Evolutionary conservation across 1,140 invertebrate genomes (phyloP), one percentile per base, ranked within the genome.

Genomic region (Plectrocnemia conspersa): DNA sequence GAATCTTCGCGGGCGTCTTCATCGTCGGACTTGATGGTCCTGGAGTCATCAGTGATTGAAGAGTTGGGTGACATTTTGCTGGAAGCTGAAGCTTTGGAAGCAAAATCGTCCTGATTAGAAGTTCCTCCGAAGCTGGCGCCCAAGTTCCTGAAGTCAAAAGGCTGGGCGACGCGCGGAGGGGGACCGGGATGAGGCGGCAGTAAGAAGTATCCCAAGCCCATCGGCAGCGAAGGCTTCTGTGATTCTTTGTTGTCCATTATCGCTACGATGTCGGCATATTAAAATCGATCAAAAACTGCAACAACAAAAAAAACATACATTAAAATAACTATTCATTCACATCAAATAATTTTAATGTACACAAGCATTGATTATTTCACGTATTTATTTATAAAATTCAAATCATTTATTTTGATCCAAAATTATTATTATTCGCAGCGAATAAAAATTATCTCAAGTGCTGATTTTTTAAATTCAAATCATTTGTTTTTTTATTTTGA

Each of bases 101-200:
- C 19, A 5, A 23, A n/a, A 21, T 64, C 63, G 64, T 71, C 58
- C 5, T 35, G 38, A 10, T 2, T 32, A 16, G 16, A 49, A 24
- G 46, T 67, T 27, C 67, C 64, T 55, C 73, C 73, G 65, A 76
- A 76, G 56, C 72, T 76, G 56, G 74, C 74, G 53, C 74, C 74
- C 45, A 76, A 65, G 59, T 76, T 76, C 49, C 74, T 68, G 62
- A 76, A 76, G 65, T 76, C 74, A 63, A 76, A 76, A 54, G 73
- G 74, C 15, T 71, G 72, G 49, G 70, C 63, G 25, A 69, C 49
- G 52, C 33, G 21, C 1, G 56, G 25, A 2, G 52, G 47, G 7
- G 52, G 46, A 4, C 46, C 52, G 4, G 59, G 41, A 42, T 70
- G 66, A 10, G 72, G 70, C 33, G 73, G 73, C 71, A 75, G 70